Evolutionary conservation across 2,888 invertebrate species (phyloP).

Genomic region (Steinernema hermaphroditum): DNA sequence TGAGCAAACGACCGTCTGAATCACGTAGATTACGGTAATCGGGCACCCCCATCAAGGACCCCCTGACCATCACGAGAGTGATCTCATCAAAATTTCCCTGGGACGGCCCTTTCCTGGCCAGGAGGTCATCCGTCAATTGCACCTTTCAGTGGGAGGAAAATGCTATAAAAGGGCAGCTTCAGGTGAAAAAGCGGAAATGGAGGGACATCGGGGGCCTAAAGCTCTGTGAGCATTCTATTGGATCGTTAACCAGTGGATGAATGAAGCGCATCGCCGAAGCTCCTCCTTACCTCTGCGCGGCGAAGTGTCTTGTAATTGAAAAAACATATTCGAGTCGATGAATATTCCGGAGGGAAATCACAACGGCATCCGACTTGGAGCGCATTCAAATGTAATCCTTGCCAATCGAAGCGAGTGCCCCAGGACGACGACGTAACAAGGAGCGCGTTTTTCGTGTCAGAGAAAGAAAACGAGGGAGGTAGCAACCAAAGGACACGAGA

Average conservation of each 20-base stretch:
- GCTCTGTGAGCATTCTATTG: background rate
- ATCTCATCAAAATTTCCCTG: too few relatives aligned
- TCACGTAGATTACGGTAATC: background rate
- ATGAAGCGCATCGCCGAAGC: constrained; percentile 5
- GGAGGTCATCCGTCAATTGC: background rate
- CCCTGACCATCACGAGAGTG: too few relatives aligned
- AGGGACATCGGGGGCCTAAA: background rate
- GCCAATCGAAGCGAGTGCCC: constrained; percentile 28
- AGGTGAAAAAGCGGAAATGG: background rate
- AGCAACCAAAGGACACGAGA: constrained; percentile 28
- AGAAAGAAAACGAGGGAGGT: constrained; percentile 26
- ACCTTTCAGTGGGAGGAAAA: too few relatives aligned
- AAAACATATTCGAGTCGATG: constrained; percentile 28
- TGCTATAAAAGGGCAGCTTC: too few relatives aligned
- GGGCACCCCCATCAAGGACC: background rate
- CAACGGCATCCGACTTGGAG: constrained; percentile 23
- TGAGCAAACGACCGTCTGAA: background rate
- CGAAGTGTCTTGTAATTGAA: constrained; percentile 29
- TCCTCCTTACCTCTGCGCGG: constrained; percentile 31
- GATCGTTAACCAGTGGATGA: background rate
- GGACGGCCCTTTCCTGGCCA: background rate
- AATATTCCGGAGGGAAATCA: constrained; percentile 30
- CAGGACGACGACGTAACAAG: background rate
- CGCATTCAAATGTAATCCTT: constrained; percentile 22
- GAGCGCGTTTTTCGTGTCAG: background rate